Evolutionary conservation across 2,113 vertebrate genomes (phyloP).

Genomic region (Mugil cephalus): DNA sequence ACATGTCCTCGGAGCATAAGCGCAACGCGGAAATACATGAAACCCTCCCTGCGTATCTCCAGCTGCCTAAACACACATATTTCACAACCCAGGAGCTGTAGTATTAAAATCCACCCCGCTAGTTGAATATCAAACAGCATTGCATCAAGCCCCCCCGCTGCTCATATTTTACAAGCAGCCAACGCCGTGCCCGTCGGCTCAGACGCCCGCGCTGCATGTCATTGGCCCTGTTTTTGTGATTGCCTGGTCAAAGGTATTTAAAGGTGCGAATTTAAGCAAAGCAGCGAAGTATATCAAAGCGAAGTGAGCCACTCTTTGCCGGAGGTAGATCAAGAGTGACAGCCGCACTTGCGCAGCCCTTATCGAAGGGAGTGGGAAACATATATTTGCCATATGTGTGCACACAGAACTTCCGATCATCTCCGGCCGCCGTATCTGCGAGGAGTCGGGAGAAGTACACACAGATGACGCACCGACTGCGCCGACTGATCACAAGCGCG

Average conservation of each 20-base stretch:
- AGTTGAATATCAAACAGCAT: constrained; percentile 48
- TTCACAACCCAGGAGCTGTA: constrained; percentile 32
- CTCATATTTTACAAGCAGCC: constrained; percentile 18
- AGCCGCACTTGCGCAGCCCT: constrained; percentile 56
- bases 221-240: constrained; percentile 39
- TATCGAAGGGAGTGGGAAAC: constrained; percentile 36
- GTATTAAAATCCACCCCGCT: constrained; percentile 35
- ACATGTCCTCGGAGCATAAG: background rate
- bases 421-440: constrained; percentile 12
- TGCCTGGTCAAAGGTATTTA: constrained; percentile 49
- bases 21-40: constrained; percentile 26
- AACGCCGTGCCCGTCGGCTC: background rate
- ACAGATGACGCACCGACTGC: background rate
- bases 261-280: constrained; percentile 35
- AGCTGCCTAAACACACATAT: constrained; percentile 5
- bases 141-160: constrained; percentile 28
- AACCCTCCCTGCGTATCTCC: background rate
- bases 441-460: background rate
- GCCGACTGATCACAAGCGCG: constrained; percentile 33
- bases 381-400: constrained; percentile 37
- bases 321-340: constrained; percentile 69
- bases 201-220: constrained; percentile 11
- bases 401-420: constrained; percentile 15
- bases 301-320: constrained; percentile 22
- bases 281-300: constrained; percentile 43